Base-by-base conservation (phyloP, 2,113 vertebrate genomes). In the Polyodon spathula region DNA sequence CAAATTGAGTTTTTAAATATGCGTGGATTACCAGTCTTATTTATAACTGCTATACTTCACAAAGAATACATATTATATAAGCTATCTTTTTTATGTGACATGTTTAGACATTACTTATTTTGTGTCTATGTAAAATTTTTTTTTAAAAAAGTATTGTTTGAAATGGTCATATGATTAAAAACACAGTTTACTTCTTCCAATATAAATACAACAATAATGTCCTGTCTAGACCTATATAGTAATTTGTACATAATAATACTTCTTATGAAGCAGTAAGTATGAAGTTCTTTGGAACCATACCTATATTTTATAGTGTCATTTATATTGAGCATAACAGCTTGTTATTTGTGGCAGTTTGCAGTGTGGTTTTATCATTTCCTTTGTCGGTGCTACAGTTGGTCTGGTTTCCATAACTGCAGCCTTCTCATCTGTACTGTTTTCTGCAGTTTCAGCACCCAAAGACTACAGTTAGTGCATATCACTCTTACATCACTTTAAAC, bases 331-430 rank as follows among this genome's bases (percentile, higher is more conserved):
- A 78, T 73, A 67, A 76, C 81, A 75, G 64, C 55, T 71, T 79
- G 68, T 73, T 76, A 81, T 79, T 81, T 27, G 27, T 27, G 27
- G 27, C 27, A 27, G 27, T 27, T 27, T 80, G 71, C 79, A 68
- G 67, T 79, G 81, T 72, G 77, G 77, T 82, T 84, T 83, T 69
- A 73, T 86, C 82, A 83, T 84, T 86, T 84, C 82, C 81, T 79
- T 82, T 81, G 73, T 82, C 76, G 73, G 74, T 78, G 69, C 71
- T 73, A 69, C 68, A 74, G 4, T 55, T 16, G 10, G 67, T 68
- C 48, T 59, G 66, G 72, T 72, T 66, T 74, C 68, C 66, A 59
- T 57, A 75, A 70, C 40, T 57, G 71, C 66, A 71, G 7, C 64
- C 78, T 27, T 27, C 71, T 27, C 78, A 66, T 76, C 59, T 72